Conservation (phyloP, 1,140 invertebrate species). For the Zaprionus africanus region DNA sequence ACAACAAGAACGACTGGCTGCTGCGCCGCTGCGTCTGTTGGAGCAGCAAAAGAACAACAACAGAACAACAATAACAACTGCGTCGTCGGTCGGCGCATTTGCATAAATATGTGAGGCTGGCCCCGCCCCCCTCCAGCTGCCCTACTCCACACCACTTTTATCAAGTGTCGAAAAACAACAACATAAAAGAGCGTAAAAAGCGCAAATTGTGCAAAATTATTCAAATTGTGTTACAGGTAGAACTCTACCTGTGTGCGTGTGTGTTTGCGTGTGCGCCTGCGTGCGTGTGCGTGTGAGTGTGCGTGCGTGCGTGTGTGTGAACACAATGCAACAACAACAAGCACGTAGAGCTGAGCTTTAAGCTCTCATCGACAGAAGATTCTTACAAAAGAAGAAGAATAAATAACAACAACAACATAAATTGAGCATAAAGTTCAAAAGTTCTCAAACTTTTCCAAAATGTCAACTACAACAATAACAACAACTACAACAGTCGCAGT, state of each 20-base stretch:
- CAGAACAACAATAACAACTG: conserved; percentile 27
- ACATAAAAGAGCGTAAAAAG: conserved; percentile 22
- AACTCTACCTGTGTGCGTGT: conserved; percentile 13
- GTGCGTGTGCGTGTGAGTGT: conserved; percentile 13
- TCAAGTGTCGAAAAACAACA: conserved; percentile 43
- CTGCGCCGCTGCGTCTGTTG: conserved; percentile 35
- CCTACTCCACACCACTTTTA: conserved; percentile 12
- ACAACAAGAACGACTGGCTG: conserved; percentile 22
- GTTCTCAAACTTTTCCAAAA: conserved; percentile 15
- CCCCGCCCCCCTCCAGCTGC: neutral
- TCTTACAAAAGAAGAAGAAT: conserved; percentile 1
- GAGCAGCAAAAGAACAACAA: conserved; percentile 1
- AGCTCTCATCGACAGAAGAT: conserved; percentile 24
- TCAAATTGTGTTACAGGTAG: conserved; percentile 37
- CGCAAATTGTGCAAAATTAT: conserved; percentile 50
- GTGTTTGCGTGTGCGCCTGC: conserved; percentile 21
- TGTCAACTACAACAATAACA: conserved; percentile 38
- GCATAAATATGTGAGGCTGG: conserved; percentile 55
- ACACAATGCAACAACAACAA: conserved; percentile 18
- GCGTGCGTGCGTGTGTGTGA: neutral
- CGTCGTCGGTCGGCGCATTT: conserved; percentile 36
- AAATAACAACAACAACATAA: neutral
- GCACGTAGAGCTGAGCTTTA: conserved; percentile 27
- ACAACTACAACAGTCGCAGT: conserved; percentile 55
- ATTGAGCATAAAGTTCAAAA: conserved; percentile 22